Conservation (phyloP, 2,888 invertebrate species). For the Microctonus aethiopoides region DNA sequence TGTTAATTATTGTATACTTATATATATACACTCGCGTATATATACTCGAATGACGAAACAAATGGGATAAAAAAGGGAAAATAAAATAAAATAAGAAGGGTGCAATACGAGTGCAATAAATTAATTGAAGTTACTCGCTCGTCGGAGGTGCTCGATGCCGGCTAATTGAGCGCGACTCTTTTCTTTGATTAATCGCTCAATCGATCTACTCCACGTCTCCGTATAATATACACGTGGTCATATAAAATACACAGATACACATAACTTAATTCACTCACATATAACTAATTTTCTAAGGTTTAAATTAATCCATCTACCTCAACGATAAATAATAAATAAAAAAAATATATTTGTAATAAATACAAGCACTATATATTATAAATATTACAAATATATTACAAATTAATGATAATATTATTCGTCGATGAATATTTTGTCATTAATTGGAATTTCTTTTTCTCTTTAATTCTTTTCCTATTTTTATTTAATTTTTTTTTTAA, state of each 20-base stretch:
- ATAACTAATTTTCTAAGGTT: neutral
- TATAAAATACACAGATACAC: neutral
- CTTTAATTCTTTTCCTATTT: neutral
- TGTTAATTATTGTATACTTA: neutral
- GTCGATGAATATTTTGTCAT: neutral
- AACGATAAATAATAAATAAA: neutral
- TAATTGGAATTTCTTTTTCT: neutral
- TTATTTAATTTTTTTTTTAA: neutral
- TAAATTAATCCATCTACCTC: neutral
- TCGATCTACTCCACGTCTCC: slow-evolving; percentile 42
- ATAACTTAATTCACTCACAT: neutral
- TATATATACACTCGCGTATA: slow-evolving; percentile 17
- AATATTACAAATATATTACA: too few species aligned
- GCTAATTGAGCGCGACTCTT: slow-evolving; percentile 57
- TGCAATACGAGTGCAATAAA: slow-evolving; percentile 48
- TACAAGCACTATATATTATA: too few species aligned
- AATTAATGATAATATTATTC: neutral
- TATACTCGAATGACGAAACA: slow-evolving; percentile 4
- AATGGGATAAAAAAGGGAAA: slow-evolving; percentile 18
- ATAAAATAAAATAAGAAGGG: slow-evolving; percentile 26
- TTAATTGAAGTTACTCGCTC: slow-evolving; percentile 52
- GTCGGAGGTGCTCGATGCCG: slow-evolving; percentile 50
- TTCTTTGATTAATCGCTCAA: slow-evolving; percentile 56
- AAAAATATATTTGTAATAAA: too few species aligned
- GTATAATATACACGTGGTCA: neutral